These are phyloP conservation scores for Ciconia stormi DNA, from an alignment of 2,113 vertebrate species.

Conservation along the genomic window DNA sequence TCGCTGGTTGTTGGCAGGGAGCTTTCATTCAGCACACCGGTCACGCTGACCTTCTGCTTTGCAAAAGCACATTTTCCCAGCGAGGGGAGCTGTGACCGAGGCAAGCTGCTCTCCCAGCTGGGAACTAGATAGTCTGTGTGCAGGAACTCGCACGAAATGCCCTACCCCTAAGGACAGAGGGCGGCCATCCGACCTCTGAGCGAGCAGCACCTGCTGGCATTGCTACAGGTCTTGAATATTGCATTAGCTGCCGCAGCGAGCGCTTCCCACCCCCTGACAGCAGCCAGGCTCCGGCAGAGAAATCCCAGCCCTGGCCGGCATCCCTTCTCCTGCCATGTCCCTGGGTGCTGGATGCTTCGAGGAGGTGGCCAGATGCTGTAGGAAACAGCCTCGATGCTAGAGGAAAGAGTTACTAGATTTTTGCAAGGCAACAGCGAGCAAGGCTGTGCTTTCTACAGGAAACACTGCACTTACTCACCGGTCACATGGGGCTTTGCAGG, in stretches of 20 bases:
- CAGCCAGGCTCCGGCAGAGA: not conserved
- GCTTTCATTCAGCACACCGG: not conserved
- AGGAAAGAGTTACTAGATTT: not conserved
- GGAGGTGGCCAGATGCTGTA: not conserved
- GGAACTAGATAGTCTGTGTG: not conserved
- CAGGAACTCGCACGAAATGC: not conserved
- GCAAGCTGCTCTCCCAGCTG: not conserved
- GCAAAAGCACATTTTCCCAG: constrained; percentile 24
- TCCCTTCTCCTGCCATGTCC: not conserved
- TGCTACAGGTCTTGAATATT: not conserved
- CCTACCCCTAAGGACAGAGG: not conserved
- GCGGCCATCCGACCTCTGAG: not conserved
- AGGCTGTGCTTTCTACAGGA: constrained; percentile 22
- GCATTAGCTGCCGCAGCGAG: not conserved
- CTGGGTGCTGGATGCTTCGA: not conserved
- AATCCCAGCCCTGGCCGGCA: not conserved
- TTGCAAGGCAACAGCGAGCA: not conserved
- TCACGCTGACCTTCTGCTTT: constrained; percentile 41
- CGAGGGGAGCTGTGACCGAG: not conserved
- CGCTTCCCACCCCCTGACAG: not conserved
- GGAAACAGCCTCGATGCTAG: not conserved
- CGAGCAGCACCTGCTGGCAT: not conserved
- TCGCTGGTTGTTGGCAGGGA: not conserved
- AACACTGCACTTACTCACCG: constrained; percentile 38
- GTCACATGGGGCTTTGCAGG: constrained; percentile 45